Conservation (phyloP, 2,113 vertebrate species). For the Brachirus orientalis region DNA sequence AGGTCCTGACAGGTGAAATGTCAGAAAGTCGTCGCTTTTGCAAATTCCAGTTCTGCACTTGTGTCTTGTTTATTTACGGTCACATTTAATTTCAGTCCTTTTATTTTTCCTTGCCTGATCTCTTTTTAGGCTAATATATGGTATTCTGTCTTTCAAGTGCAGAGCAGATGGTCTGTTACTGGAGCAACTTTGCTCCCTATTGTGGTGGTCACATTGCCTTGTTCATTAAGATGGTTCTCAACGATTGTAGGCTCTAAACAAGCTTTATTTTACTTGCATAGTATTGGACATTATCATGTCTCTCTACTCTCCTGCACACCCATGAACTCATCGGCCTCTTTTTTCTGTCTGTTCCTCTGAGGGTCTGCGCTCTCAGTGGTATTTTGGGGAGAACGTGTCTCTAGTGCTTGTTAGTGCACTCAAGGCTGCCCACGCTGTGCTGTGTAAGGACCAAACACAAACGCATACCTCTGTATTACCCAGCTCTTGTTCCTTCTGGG, state of each 20-base stretch:
- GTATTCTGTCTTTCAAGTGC: slow-evolving; percentile 29
- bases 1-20: too few relatives aligned
- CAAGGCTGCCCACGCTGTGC: slow-evolving; percentile 49
- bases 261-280: neutral
- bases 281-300: neutral
- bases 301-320: neutral
- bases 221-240: slow-evolving; percentile 31
- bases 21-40: too few relatives aligned
- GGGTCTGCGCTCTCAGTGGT: slow-evolving; percentile 24
- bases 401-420: slow-evolving; percentile 55
- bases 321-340: too few relatives aligned
- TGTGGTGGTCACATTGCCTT: slow-evolving; percentile 32
- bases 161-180: slow-evolving; percentile 13
- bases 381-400: slow-evolving; percentile 36
- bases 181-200: slow-evolving; percentile 12
- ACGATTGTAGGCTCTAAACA: slow-evolving; percentile 1
- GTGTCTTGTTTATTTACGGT: too few relatives aligned
- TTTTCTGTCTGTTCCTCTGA: neutral
- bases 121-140: neutral
- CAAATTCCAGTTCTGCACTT: too few relatives aligned
- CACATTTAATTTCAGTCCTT: too few relatives aligned
- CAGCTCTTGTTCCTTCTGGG: slow-evolving; percentile 10
- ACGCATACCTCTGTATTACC: slow-evolving; percentile 13
- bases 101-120: too few relatives aligned
- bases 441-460: slow-evolving; percentile 20